Base-by-base conservation (phyloP, 2,797 vertebrate genomes). In the Enoplosus armatus region DNA sequence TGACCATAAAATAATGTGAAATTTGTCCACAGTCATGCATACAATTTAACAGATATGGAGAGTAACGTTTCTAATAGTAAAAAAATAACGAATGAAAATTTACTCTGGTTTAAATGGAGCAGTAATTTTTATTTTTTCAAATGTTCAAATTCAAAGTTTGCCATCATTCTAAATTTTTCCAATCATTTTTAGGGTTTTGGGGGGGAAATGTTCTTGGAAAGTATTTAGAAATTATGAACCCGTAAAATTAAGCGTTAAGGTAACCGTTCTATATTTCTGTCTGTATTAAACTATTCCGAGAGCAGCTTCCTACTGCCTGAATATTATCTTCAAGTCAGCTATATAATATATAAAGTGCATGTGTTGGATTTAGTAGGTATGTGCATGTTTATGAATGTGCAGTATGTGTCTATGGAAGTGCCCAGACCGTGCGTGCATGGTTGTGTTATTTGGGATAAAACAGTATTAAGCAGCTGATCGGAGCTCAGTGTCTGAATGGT, bases 401-500 rank as follows among this genome's bases (percentile, higher is more conserved):
- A 55, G 18, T 73, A 4, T 69, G 14, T 26, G 50, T 82, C 22
- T 77, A 47, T 66, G 45, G 55, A 33, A 68, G 78, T 33, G 37
- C 41, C 24, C 37, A 51, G 26, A 56, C 73, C 33, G 29, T 50
- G 56, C 26, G 2, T 70, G 74, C 78, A 41, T 48, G 69, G 33
- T 15, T 72, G 79, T 82, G 71, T 86, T 83, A 86, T 90, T 86
- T 68, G 64, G 91, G 93, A 95, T 95, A 83, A 94, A 95, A 85
- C 56, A 88, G 89, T 81, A 93, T 93, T 95, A 94, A 92, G 92
- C 89, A 84, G 90, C 89, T 93, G 93, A 94, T 94, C 87, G 75
- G 93, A 91, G 92, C 92, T 94, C 94, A 94, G 89, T 94, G 90
- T 92, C 92, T 86, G 91, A 92, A 94, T 90, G 87, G 88, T 82